Evolutionary conservation across 2,888 invertebrate genomes (phyloP).

Genomic region (Andrena trimmerana): DNA sequence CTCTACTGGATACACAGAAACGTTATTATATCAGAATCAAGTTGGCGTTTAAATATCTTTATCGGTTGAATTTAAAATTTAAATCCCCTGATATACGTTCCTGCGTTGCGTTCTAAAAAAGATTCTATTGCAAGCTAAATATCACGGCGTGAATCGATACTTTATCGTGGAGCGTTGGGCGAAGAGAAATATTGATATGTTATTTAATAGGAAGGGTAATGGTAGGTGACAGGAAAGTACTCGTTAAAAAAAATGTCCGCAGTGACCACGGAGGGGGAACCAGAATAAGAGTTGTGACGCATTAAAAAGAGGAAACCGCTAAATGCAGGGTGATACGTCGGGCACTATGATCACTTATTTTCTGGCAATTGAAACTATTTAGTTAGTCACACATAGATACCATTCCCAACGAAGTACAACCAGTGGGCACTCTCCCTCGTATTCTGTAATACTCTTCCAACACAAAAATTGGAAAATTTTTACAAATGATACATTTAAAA

Average conservation of each 20-base stretch:
- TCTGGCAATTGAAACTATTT: neutral
- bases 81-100: too few relatives aligned
- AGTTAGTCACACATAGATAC: too few relatives aligned
- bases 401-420: too few relatives aligned
- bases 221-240: constrained; percentile 53
- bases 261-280: constrained; percentile 39
- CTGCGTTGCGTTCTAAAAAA: neutral
- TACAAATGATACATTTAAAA: too few relatives aligned
- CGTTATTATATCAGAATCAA: too few relatives aligned
- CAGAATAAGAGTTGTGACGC: constrained; percentile 54
- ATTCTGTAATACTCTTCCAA: too few relatives aligned
- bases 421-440: too few relatives aligned
- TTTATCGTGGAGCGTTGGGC: neutral
- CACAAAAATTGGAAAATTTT: too few relatives aligned
- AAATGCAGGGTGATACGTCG: constrained; percentile 16
- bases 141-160: neutral
- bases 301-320: constrained; percentile 50
- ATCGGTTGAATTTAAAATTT: too few relatives aligned
- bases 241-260: constrained; percentile 60
- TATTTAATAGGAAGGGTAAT: constrained; percentile 27
- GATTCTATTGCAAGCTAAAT: neutral
- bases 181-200: constrained; percentile 20
- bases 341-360: constrained; percentile 8
- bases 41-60: too few relatives aligned
- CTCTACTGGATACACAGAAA: neutral